Percentiles rank a stretch among this genome's conserved stretches.
phyloP scores from a whole-genome alignment of 2,888 invertebrate species.

The Ptychoptera contaminata region DNA sequence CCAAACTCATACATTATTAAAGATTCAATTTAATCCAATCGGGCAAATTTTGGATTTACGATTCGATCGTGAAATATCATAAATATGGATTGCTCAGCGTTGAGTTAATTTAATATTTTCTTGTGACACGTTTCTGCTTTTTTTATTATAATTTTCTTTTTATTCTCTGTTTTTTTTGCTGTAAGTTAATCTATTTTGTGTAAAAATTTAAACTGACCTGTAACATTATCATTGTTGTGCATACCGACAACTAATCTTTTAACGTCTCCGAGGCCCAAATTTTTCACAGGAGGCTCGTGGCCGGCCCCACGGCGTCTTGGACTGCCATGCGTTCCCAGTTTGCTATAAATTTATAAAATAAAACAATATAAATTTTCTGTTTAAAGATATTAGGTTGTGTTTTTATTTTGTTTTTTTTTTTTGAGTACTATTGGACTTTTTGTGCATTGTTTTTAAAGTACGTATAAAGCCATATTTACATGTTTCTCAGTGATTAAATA shows the following conservation, averaged over 20 bases:
- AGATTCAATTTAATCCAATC: constrained; percentile 9
- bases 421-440: no score
- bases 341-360: constrained; percentile 5
- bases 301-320: constrained; percentile 7
- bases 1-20: constrained; percentile 6
- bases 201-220: constrained; percentile 1
- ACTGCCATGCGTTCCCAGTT: constrained; percentile 10
- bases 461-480: no score
- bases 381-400: neutral
- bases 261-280: constrained; percentile 10
- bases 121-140: neutral
- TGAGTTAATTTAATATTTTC: no score
- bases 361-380: neutral
- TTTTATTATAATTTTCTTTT: neutral
- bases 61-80: no score
- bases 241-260: constrained; percentile 8
- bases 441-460: no score
- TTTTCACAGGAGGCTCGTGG: constrained; percentile 9
- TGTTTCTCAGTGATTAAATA: no score
- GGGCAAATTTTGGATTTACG: constrained; percentile 4
- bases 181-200: neutral
- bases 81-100: no score
- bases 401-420: no score
- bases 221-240: constrained; percentile 8
- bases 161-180: neutral